Percentiles rank a stretch among this genome's conserved stretches.
Evolutionary conservation across 2,888 invertebrate species (phyloP).

Genomic region (Oscheius sp.): DNA sequence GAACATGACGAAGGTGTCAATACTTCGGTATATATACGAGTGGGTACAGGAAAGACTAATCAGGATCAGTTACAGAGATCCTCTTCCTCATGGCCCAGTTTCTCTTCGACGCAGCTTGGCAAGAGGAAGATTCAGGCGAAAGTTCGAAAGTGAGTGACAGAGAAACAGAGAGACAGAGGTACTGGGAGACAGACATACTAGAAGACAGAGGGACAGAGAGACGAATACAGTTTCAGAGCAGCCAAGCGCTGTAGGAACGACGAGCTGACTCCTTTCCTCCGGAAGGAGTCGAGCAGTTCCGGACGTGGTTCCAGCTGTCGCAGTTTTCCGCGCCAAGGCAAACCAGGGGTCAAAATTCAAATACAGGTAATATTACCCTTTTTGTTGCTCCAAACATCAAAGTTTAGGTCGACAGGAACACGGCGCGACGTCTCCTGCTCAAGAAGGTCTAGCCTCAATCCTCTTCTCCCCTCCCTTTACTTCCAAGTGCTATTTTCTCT

Average conservation of each 20-base stretch:
- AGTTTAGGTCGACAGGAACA: slow-evolving; percentile 30
- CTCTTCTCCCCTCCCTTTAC: not conserved
- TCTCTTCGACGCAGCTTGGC: slow-evolving; percentile 6
- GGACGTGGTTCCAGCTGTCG: slow-evolving; percentile 28
- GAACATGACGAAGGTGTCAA: not conserved
- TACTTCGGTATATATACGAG: slow-evolving; percentile 3
- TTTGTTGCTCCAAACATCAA: not conserved
- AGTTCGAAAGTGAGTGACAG: not conserved
- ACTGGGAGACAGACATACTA: not conserved
- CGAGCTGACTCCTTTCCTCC: slow-evolving; percentile 21
- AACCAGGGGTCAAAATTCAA: slow-evolving; percentile 28
- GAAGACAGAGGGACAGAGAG: not conserved
- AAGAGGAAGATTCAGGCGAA: slow-evolving; percentile 6
- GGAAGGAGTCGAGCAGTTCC: slow-evolving; percentile 31
- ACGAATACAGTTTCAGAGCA: slow-evolving; percentile 9
- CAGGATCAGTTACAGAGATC: slow-evolving; percentile 1
- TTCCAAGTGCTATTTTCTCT: not conserved
- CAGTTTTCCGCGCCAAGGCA: slow-evolving; percentile 1
- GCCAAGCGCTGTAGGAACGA: slow-evolving; percentile 27
- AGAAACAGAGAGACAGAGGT: not conserved
- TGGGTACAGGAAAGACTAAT: no score
- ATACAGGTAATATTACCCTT: slow-evolving; percentile 20
- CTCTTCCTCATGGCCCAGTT: not conserved
- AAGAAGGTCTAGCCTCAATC: slow-evolving; percentile 14
- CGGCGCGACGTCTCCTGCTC: slow-evolving; percentile 26